Conservation (phyloP, 1,140 invertebrate genomes). For the Coptotermes formosanus region DNA sequence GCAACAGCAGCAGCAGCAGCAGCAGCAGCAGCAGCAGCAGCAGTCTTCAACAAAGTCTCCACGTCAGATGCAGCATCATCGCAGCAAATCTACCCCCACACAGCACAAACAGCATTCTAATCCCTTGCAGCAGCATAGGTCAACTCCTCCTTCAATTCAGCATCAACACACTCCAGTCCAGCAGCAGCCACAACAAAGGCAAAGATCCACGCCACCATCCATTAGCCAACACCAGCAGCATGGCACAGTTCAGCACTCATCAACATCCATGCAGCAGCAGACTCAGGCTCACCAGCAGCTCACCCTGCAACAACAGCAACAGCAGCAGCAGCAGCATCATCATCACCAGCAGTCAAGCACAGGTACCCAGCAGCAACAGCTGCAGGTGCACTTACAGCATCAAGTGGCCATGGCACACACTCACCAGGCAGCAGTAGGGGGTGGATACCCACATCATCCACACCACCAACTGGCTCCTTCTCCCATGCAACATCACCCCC, state of each 20-base stretch:
- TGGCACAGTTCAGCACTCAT: constrained; percentile 36
- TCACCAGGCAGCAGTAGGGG: constrained; percentile 43
- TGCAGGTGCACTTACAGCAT: constrained; percentile 44
- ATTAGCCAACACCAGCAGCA: constrained; percentile 37
- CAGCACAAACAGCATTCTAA: constrained; percentile 31
- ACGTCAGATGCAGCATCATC: constrained; percentile 1
- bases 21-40: constrained; percentile 33
- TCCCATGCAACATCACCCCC: constrained; percentile 42
- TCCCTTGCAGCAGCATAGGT: constrained; percentile 6
- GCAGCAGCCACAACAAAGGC: constrained; percentile 48
- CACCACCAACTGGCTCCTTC: constrained; percentile 30
- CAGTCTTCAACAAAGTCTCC: constrained; percentile 22
- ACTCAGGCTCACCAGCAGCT: constrained; percentile 43
- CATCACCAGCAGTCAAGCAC: constrained; percentile 36
- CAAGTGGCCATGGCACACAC: constrained; percentile 41
- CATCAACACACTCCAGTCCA: constrained; percentile 45
- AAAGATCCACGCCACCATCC: constrained; percentile 41
- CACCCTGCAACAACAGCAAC: constrained; percentile 45
- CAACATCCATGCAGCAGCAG: constrained; percentile 45
- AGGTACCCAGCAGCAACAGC: constrained; percentile 36
- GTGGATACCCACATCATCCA: constrained; percentile 40
- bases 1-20: constrained; percentile 38
- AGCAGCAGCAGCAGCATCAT: constrained; percentile 41
- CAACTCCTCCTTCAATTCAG: constrained; percentile 31
- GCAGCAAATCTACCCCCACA: constrained; percentile 24